A percentile compares a stretch with the other conserved stretches of the same genome.
Conservation (phyloP, 2,113 vertebrate species). For the Solea solea region DNA sequence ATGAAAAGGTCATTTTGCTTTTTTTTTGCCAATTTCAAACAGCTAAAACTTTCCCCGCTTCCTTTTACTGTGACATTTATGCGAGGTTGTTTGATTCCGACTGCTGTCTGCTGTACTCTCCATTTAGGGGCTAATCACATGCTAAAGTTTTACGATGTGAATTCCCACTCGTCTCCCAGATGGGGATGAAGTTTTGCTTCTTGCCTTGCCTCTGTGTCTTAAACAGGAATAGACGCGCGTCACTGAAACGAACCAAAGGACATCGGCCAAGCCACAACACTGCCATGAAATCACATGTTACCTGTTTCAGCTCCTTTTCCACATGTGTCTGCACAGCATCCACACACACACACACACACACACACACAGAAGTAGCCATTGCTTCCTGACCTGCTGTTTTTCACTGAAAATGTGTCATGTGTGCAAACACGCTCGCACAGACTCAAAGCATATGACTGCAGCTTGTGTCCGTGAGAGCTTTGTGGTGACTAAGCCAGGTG, state of each 20-base stretch:
- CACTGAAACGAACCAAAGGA: slow-evolving; percentile 73
- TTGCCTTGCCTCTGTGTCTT: slow-evolving; percentile 41
- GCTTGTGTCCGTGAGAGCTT: slow-evolving; percentile 40
- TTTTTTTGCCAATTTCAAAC: not conserved
- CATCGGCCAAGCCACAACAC: slow-evolving; percentile 60
- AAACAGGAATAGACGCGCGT: slow-evolving; percentile 56
- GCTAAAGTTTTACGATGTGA: slow-evolving; percentile 16
- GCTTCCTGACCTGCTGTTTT: slow-evolving; percentile 79
- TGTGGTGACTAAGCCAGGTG: slow-evolving; percentile 65
- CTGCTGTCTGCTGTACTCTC: slow-evolving; percentile 5
- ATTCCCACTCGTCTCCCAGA: slow-evolving; percentile 10
- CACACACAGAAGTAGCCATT: slow-evolving; percentile 61
- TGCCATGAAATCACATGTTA: slow-evolving; percentile 49
- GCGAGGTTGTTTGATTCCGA: not conserved
- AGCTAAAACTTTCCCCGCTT: not conserved
- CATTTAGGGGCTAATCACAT: slow-evolving; percentile 22
- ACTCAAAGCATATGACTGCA: slow-evolving; percentile 24
- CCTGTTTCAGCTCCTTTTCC: slow-evolving; percentile 67
- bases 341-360: slow-evolving; percentile 31
- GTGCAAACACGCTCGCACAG: slow-evolving; percentile 38
- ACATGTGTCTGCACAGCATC: slow-evolving; percentile 70
- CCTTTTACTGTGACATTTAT: too few species aligned
- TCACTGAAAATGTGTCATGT: slow-evolving; percentile 66
- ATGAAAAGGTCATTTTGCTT: not conserved
- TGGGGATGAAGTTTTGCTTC: slow-evolving; percentile 26